These are phyloP conservation scores for Adelges cooleyi DNA, from an alignment of 1,140 invertebrate genomes.

Conservation along the genomic window DNA sequence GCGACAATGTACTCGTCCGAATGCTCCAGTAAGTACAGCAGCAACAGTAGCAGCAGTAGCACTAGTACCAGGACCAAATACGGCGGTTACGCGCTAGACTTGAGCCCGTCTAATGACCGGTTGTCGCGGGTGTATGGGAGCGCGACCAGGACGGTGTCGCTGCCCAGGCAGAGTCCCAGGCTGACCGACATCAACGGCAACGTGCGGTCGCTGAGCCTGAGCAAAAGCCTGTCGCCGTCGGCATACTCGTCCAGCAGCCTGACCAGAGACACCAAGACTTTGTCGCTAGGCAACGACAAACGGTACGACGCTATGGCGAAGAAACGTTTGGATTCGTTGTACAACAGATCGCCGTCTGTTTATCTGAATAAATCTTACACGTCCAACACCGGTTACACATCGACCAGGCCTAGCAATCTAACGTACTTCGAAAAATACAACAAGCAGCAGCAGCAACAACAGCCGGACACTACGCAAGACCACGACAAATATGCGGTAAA, in stretches of 20 bases:
- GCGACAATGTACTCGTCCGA: background rate
- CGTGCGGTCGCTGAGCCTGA: constrained; percentile 1
- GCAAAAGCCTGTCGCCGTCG: constrained; percentile 4
- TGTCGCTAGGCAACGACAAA: constrained; percentile 24
- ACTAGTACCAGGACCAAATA: background rate
- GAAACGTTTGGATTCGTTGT: constrained; percentile 25
- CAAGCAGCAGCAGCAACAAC: constrained; percentile 5
- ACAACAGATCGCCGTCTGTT: background rate
- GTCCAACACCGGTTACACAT: background rate
- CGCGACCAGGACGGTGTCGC: background rate
- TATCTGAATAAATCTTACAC: constrained; percentile 11
- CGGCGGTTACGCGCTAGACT: background rate
- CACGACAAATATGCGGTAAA: background rate
- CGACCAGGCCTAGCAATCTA: background rate
- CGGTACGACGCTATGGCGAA: constrained; percentile 14
- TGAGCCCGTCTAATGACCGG: background rate
- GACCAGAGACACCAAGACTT: background rate
- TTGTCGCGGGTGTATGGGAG: constrained; percentile 3
- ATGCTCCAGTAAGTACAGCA: background rate
- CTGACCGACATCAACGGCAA: constrained; percentile 22
- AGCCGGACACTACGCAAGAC: background rate
- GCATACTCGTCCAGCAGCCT: background rate
- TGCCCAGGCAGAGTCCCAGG: background rate
- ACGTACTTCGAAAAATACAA: constrained; percentile 22
- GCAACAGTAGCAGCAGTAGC: background rate